A percentile compares a stretch with the other conserved stretches of the same genome.
Conservation (phyloP, 2,113 vertebrate species). For the Barnardius zonarius region DNA sequence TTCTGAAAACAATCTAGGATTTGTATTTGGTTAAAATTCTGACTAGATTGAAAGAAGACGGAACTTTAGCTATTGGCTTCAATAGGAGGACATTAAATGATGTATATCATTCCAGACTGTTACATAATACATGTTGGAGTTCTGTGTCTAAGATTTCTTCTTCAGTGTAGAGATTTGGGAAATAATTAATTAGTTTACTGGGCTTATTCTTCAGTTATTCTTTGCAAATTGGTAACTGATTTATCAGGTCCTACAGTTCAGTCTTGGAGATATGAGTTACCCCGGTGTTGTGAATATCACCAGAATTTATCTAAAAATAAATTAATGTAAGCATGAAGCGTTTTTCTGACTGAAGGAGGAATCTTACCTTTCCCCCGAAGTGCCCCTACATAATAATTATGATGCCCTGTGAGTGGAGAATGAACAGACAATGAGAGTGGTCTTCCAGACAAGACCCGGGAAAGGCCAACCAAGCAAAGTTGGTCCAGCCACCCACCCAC, state of each 20-base stretch:
- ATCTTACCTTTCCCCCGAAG: not conserved
- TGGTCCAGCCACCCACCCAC: fast-evolving
- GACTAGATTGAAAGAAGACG: not conserved
- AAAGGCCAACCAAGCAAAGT: fast-evolving
- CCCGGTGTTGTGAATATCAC: not conserved
- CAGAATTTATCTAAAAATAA: not conserved
- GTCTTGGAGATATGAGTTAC: not conserved
- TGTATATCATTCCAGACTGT: not conserved
- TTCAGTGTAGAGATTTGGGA: not conserved
- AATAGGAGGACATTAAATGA: not conserved
- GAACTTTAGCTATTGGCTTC: not conserved
- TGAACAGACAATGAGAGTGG: not conserved
- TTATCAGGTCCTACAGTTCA: not conserved
- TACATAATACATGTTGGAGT: not conserved
- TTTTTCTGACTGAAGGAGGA: not conserved
- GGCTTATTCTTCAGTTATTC: not conserved
- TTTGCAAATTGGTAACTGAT: not conserved
- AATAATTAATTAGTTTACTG: not conserved
- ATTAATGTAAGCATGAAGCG: not conserved
- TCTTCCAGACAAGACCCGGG: not conserved
- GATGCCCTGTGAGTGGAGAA: not conserved
- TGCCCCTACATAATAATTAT: not conserved
- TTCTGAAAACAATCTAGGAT: not conserved
- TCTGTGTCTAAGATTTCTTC: not conserved
- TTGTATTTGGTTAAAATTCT: not conserved